Conservation (phyloP, 1,140 invertebrate species). For the Drosophila burlai region DNA sequence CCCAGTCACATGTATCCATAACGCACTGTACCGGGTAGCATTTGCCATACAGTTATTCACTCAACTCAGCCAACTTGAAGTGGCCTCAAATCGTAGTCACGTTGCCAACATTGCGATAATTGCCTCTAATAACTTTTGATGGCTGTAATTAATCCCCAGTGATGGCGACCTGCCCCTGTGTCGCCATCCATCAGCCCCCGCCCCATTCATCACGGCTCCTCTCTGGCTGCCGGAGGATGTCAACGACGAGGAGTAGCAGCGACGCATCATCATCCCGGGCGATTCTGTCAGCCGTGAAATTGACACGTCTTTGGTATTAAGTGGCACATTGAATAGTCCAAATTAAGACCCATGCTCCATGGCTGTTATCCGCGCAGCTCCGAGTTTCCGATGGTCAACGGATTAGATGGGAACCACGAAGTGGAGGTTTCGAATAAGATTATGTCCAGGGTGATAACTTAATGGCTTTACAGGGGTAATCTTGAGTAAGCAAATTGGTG, state of each 20-base stretch:
- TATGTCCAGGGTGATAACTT: background rate
- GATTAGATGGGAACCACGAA: background rate
- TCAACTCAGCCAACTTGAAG: constrained; percentile 24
- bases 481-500: background rate
- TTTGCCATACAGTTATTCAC: constrained; percentile 12
- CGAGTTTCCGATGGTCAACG: constrained; percentile 17
- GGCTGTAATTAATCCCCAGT: constrained; percentile 82
- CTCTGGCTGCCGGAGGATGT: constrained; percentile 30
- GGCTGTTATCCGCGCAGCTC: constrained; percentile 28
- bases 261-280: constrained; percentile 39
- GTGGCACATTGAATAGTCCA: constrained; percentile 82
- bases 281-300: constrained; percentile 79
- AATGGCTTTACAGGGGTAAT: background rate
- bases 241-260: constrained; percentile 29
- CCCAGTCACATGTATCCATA: background rate
- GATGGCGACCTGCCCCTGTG: constrained; percentile 34
- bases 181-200: constrained; percentile 13
- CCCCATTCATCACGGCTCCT: constrained; percentile 3
- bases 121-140: constrained; percentile 83
- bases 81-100: constrained; percentile 52
- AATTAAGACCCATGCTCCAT: constrained; percentile 68
- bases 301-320: constrained; percentile 82
- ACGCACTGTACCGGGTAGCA: background rate
- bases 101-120: constrained; percentile 78
- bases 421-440: background rate